Base-by-base conservation (phyloP, 1,140 invertebrate species). In the Ceratina calcarata region DNA sequence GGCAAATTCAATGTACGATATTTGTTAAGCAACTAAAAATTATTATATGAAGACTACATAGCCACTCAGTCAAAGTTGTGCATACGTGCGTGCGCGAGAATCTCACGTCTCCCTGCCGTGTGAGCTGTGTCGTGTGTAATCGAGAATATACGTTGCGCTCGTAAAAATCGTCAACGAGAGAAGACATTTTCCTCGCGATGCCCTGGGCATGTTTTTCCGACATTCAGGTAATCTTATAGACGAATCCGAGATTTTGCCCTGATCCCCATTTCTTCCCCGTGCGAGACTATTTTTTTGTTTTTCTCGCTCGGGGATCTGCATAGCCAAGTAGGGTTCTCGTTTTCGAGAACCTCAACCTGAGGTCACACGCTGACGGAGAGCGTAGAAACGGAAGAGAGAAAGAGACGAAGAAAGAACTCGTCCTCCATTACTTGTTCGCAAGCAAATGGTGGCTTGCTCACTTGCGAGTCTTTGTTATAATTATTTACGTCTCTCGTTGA, bases 361-460 rank as follows among this genome's bases (percentile, higher is more conserved):
- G 83, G 83, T 84, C 81, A 85, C 62, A 83, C 73, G 37, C 58
- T 61, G 83, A 84, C 69, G 81, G 37, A 82, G 77, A 82, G 76
- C 73, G 70, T 55, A 82, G 73, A 84, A 49, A 74, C 53, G 72
- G 45, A 58, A 77, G 62, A 76, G 70, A 81, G 86, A 82, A 69
- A 66, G 76, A 86, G 83, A 78, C 60, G 83, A 81, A 84, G 79
- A 86, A 86, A 85, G 86, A 80, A 89, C 87, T 87, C 87, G 90
- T 89, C 91, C 91, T 91, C 91, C 90, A 92, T 92, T 92, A 87
- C 88, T 91, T 84, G 86, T 80, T 83, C 84, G 82, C 84, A 83
- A 91, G 91, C 91, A 90, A 91, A 91, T 90, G 89, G 90, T 91
- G 89, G 90, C 84, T 86, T 81, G 85, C 66, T 78, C 82, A 71